phyloP scores from a whole-genome alignment of 2,797 vertebrate genomes.

The Gymnocypris eckloni region DNA sequence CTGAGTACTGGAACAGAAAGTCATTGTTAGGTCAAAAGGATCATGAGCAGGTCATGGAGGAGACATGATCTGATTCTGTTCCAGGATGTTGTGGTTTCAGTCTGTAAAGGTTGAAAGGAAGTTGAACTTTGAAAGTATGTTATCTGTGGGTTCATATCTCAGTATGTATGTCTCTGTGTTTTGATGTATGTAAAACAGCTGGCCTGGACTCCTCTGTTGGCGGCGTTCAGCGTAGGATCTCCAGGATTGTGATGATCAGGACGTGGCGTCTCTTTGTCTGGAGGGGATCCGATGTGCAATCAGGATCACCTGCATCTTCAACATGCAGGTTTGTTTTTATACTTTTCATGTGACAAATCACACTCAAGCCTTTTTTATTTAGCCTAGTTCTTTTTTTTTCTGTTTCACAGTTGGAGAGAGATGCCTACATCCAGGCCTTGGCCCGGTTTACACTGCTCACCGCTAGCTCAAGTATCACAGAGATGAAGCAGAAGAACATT shows the following conservation, averaged over 20 bases:
- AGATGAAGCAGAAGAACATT: slow-evolving; percentile 99
- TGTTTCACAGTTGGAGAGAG: slow-evolving; percentile 87
- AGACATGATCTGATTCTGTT: background rate
- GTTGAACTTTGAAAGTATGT: background rate
- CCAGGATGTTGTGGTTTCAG: slow-evolving; percentile 14
- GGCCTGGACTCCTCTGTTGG: slow-evolving; percentile 93
- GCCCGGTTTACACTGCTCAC: slow-evolving; percentile 97
- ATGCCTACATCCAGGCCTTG: slow-evolving; percentile 96
- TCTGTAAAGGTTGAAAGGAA: background rate
- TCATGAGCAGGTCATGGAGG: slow-evolving; percentile 5
- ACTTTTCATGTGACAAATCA: background rate
- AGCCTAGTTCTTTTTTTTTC: slow-evolving; percentile 2
- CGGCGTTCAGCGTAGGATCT: slow-evolving; percentile 94
- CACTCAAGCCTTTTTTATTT: background rate
- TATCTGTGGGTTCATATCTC: background rate
- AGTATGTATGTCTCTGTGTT: background rate
- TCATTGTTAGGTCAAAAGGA: background rate
- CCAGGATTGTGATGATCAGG: slow-evolving; percentile 95
- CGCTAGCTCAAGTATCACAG: slow-evolving; percentile 95
- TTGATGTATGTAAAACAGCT: slow-evolving; percentile 74
- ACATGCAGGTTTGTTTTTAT: slow-evolving; percentile 87
- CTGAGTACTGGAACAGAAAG: background rate
- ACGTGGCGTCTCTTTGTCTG: slow-evolving; percentile 92
- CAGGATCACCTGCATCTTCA: slow-evolving; percentile 93
- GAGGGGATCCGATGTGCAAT: slow-evolving; percentile 96